These are phyloP conservation scores for Ammodytes marinus DNA, from an alignment of 2,113 vertebrate species.

Conservation along the genomic window DNA sequence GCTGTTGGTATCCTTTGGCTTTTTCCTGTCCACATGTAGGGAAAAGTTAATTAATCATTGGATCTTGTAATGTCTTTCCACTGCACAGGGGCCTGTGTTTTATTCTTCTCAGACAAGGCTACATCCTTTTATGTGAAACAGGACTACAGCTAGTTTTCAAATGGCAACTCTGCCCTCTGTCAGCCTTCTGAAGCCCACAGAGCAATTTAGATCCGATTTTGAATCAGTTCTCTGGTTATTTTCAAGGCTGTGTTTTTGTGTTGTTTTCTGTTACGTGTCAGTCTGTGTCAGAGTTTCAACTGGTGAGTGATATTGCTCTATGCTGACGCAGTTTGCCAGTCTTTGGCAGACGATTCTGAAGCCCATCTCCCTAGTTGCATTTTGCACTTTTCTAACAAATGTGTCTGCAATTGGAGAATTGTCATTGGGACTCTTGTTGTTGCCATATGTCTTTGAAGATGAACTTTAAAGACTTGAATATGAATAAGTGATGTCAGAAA, in stretches of 20 bases:
- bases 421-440: slow-evolving; percentile 14
- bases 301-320: slow-evolving; percentile 14
- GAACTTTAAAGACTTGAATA: slow-evolving; percentile 24
- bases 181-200: not conserved
- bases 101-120: not conserved
- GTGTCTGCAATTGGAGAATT: slow-evolving; percentile 13
- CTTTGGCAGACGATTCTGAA: slow-evolving; percentile 26
- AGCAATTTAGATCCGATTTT: not conserved
- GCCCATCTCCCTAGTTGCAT: slow-evolving; percentile 15
- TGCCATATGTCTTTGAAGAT: slow-evolving; percentile 42
- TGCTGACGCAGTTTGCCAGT: slow-evolving; percentile 20
- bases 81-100: slow-evolving; percentile 6
- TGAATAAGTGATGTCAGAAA: slow-evolving; percentile 42
- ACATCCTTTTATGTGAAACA: slow-evolving; percentile 1
- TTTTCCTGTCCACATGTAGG: slow-evolving; percentile 4
- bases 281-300: slow-evolving; percentile 6
- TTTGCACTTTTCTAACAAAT: slow-evolving; percentile 10
- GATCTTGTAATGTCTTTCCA: slow-evolving; percentile 34
- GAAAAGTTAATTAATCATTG: slow-evolving; percentile 20
- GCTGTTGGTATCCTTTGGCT: slow-evolving; percentile 8
- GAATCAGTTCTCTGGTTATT: slow-evolving; percentile 6
- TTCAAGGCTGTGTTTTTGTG: not conserved
- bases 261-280: slow-evolving; percentile 14
- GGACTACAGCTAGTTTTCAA: not conserved
- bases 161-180: not conserved